Percentiles rank a stretch among this genome's conserved stretches.
These are phyloP conservation scores for Meandrusa payeni DNA, from an alignment of 2,888 invertebrate species.

Conservation along the genomic window DNA sequence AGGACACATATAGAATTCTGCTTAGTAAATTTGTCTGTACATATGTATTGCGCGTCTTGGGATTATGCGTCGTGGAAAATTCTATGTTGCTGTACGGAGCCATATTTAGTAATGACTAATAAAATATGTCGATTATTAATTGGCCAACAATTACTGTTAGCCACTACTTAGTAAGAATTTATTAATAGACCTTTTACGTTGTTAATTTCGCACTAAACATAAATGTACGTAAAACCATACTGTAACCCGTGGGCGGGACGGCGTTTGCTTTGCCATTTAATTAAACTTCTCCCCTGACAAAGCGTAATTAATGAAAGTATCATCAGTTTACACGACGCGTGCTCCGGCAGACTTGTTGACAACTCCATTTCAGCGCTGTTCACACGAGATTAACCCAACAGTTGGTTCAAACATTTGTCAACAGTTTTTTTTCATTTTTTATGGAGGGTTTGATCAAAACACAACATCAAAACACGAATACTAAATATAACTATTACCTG, in stretches of 20 bases:
- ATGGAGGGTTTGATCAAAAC: too few species aligned
- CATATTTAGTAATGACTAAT: too few species aligned
- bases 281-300: slow-evolving; percentile 7
- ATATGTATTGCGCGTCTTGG: too few species aligned
- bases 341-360: slow-evolving; percentile 5
- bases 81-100: too few species aligned
- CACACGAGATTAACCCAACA: neutral
- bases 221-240: neutral
- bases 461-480: neutral
- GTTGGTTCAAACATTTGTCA: neutral
- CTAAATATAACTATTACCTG: too few species aligned
- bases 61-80: too few species aligned
- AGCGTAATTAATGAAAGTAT: slow-evolving; percentile 14
- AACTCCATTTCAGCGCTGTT: neutral
- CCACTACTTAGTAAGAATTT: too few species aligned
- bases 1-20: too few species aligned
- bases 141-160: too few species aligned
- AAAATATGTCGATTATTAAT: too few species aligned
- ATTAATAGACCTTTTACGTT: slow-evolving; percentile 9
- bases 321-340: slow-evolving; percentile 3
- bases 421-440: too few species aligned
- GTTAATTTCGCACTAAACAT: slow-evolving; percentile 10
- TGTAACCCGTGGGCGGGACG: slow-evolving; percentile 2
- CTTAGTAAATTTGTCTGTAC: too few species aligned
- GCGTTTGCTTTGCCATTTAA: slow-evolving; percentile 19